Evolutionary conservation across 2,888 invertebrate species (phyloP), one percentile per base, ranked within the genome.

Genomic region (Gasteruption jaculator): DNA sequence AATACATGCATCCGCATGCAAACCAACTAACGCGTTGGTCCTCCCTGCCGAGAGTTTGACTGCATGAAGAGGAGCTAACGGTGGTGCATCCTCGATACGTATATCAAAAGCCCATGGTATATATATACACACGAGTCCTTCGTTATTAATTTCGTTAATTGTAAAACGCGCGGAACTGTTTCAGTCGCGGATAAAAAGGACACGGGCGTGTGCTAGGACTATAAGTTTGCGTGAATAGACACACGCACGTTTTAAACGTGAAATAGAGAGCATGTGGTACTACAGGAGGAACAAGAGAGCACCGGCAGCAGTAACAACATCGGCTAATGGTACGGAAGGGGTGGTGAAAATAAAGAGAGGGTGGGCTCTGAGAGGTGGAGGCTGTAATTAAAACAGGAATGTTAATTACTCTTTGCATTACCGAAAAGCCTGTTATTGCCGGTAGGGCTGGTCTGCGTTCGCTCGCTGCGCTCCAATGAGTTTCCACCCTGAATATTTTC

Each of bases 371-470:
- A n/a, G n/a, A 38, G 51, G 46, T 43, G 56, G 57, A 56, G 55
- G 56, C 54, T 61, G 68, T 63, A 68, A 69, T 69, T 69, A 68
- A 68, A 68, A 66, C 62, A 59, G 65, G 67, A 68, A 69, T 67
- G 65, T 68, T 68, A 65, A 69, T 68, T 68, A 65, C 67, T 61
- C 65, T 67, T 65, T 65, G 65, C 66, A 63, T 64, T 68, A 68
- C 57, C 61, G 57, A 62, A 69, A 68, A 63, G 59, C 58, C 56
- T 53, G 61, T 59, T 57, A 56, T 58, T 60, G 58, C 60, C 43
- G 43, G 54, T 52, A 48, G 35, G 42, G 38, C 46, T 47, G 51
- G n/a, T n/a, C n/a, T 37, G 40, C 25, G 30, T 30, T 39, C 30
- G 25, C 29, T 15, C 31, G 21, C 25, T 22, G 21, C 18, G 22